Conservation (phyloP, 1,140 invertebrate genomes). For the Drosophila hydei region DNA sequence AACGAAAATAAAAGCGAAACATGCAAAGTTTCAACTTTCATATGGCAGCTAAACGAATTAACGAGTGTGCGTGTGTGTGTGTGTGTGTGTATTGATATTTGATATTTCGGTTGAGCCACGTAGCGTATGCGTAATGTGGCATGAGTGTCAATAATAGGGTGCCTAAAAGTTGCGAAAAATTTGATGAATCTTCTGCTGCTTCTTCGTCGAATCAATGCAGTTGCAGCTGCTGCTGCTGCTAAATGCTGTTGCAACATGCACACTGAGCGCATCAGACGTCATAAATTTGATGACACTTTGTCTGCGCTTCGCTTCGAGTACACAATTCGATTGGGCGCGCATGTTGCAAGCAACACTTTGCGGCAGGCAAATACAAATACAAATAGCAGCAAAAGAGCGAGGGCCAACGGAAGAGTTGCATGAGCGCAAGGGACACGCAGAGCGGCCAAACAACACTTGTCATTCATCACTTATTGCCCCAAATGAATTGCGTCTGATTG, state of each 20-base stretch:
- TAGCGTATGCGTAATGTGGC: constrained; percentile 28
- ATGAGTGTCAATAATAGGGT: background rate
- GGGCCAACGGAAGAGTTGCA: too few species aligned
- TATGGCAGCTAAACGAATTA: constrained; percentile 65
- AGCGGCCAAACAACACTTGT: background rate
- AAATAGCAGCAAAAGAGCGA: background rate
- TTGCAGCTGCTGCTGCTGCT: background rate
- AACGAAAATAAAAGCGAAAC: background rate
- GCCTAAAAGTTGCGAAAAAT: background rate
- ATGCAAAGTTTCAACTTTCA: constrained; percentile 36
- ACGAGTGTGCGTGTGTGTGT: constrained; percentile 50
- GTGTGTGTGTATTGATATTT: constrained; percentile 63
- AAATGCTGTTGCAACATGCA: constrained; percentile 11
- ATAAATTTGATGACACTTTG: constrained; percentile 22
- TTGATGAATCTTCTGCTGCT: background rate
- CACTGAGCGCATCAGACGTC: constrained; percentile 4
- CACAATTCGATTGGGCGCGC: constrained; percentile 2
- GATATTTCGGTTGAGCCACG: background rate
- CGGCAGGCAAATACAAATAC: background rate
- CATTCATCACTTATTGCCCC: constrained; percentile 9
- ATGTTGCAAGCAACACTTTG: constrained; percentile 35
- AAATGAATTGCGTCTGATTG: constrained; percentile 19
- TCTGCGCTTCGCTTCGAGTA: background rate
- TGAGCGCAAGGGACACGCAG: background rate
- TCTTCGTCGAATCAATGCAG: background rate